phyloP scores from a whole-genome alignment of 2,797 vertebrate genomes.

The Ibycter americanus region DNA sequence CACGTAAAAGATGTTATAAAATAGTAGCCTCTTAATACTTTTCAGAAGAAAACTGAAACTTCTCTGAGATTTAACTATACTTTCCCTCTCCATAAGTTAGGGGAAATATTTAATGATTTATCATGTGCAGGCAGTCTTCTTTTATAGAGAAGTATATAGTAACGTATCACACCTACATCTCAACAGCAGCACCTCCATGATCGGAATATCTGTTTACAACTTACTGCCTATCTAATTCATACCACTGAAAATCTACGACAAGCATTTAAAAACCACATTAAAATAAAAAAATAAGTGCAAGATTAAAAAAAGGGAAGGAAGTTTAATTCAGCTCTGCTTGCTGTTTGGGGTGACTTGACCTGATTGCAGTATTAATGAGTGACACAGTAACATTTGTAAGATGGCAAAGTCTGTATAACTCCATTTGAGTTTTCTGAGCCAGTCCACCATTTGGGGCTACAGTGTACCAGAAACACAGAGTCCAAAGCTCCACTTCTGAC shows the following conservation, averaged over 20 bases:
- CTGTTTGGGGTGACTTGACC: not conserved
- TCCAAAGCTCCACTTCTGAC: slow-evolving; percentile 49
- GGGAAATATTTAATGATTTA: not conserved
- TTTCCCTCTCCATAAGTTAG: not conserved
- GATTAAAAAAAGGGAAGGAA: not conserved
- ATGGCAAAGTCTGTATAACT: not conserved
- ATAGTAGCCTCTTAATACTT: not conserved
- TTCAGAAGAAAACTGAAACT: not conserved
- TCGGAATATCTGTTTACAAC: not conserved
- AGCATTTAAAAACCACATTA: not conserved
- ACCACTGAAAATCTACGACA: not conserved
- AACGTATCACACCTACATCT: not conserved
- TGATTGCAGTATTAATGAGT: not conserved
- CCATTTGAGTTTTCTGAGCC: not conserved
- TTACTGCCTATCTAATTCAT: not conserved
- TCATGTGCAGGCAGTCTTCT: not conserved
- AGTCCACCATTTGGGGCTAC: not conserved
- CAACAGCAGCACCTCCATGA: not conserved
- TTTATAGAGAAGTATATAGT: not conserved
- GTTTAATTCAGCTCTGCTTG: not conserved
- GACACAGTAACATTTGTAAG: not conserved
- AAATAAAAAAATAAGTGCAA: not conserved
- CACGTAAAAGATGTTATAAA: not conserved
- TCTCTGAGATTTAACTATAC: not conserved
- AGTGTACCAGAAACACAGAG: slow-evolving; percentile 20